A percentile compares a stretch with the other conserved stretches of the same genome.
phyloP scores from a whole-genome alignment of 2,797 vertebrate species.

The Pelobates cultripes region DNA sequence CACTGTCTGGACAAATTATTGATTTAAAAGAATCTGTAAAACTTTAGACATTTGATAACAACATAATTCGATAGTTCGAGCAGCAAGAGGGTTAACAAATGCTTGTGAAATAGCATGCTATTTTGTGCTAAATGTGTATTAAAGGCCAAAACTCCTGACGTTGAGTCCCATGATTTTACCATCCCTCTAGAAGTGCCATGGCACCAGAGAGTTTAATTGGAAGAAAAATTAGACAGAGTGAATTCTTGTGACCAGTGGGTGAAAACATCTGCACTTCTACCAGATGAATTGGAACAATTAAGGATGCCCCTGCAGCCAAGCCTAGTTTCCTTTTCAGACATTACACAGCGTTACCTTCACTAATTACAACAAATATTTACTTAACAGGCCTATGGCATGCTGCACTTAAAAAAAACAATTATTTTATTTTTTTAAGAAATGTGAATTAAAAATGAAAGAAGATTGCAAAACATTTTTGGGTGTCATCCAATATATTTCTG shows the following conservation, averaged over 20 bases:
- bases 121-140: conserved; percentile 2
- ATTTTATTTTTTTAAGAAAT: no score
- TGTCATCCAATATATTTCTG: no score
- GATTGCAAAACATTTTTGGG: no score
- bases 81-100: no score
- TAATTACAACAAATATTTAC: background rate
- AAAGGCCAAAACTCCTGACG: conserved; percentile 12
- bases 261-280: background rate
- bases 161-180: conserved; percentile 11
- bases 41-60: no score
- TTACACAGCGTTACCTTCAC: background rate
- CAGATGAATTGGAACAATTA: background rate
- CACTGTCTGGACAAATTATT: no score
- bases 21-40: no score
- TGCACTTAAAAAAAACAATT: no score
- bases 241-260: conserved; percentile 14
- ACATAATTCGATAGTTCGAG: no score
- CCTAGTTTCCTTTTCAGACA: background rate
- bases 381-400: background rate
- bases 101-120: no score
- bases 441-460: no score
- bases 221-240: conserved; percentile 12
- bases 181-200: background rate
- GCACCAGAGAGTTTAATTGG: background rate
- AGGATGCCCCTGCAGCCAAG: background rate